Evolutionary conservation across 1,140 invertebrate species (phyloP).

Genomic region (Steinernema khuongi): DNA sequence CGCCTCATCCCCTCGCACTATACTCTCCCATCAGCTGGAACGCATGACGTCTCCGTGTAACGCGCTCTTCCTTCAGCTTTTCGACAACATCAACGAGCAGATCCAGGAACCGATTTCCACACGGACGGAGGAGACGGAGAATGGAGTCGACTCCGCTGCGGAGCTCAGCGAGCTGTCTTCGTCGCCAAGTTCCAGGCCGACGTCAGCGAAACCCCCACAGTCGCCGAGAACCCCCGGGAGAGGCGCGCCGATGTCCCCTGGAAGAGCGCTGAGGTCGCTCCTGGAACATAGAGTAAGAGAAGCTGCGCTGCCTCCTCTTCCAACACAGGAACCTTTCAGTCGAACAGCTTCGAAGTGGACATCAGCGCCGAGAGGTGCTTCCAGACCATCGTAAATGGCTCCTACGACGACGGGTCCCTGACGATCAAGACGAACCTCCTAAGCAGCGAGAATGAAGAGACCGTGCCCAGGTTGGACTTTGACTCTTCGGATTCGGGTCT

Average conservation of each 20-base stretch:
- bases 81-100: too few species aligned
- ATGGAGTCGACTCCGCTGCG: not conserved
- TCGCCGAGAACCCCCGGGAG: conserved; percentile 3
- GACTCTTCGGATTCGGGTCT: conserved; percentile 4
- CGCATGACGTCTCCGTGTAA: too few species aligned
- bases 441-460: not conserved
- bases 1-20: too few species aligned
- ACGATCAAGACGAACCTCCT: not conserved
- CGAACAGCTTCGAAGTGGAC: not conserved
- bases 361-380: not conserved
- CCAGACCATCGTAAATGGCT: not conserved
- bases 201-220: not conserved
- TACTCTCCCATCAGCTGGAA: too few species aligned
- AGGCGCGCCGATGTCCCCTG: not conserved
- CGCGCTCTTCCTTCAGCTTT: too few species aligned
- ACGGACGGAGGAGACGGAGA: not conserved
- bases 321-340: not conserved
- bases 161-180: not conserved
- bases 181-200: not conserved
- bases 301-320: not conserved
- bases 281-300: not conserved
- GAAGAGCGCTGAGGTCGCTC: not conserved
- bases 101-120: too few species aligned
- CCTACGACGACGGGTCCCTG: not conserved
- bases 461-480: not conserved